Evolutionary conservation across 2,888 invertebrate genomes (phyloP).

Genomic region (Eilema depressum): DNA sequence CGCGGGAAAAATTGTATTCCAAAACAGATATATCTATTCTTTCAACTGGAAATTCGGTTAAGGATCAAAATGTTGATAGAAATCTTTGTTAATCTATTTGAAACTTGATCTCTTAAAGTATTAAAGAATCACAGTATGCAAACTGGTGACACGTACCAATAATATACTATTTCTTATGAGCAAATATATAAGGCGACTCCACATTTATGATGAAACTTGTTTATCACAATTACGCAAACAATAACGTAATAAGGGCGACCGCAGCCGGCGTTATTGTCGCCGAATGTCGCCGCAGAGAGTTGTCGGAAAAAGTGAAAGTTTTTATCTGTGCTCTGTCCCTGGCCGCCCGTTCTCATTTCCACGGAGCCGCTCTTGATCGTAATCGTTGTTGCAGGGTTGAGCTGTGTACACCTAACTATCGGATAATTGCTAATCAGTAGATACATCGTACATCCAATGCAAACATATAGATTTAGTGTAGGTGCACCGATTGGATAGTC

Average conservation of each 20-base stretch:
- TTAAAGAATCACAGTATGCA: conserved; percentile 18
- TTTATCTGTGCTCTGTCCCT: conserved; percentile 80
- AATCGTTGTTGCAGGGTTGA: conserved; percentile 72
- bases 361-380: conserved; percentile 77
- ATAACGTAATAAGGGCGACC: conserved; percentile 76
- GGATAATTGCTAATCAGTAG: conserved; percentile 66
- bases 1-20: conserved; percentile 24
- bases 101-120: neutral
- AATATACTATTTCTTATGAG: conserved; percentile 31
- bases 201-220: conserved; percentile 68
- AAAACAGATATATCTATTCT: conserved; percentile 23
- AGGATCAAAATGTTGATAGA: neutral
- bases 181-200: conserved; percentile 40
- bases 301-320: conserved; percentile 84
- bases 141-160: conserved; percentile 19
- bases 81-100: neutral
- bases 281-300: conserved; percentile 77
- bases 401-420: conserved; percentile 55
- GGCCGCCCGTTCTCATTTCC: conserved; percentile 80
- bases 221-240: conserved; percentile 75
- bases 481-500: conserved; percentile 22
- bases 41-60: neutral
- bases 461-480: conserved; percentile 44
- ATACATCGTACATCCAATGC: conserved; percentile 38
- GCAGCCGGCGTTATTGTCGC: conserved; percentile 75